A percentile compares a stretch with the other conserved stretches of the same genome.
phyloP scores from a whole-genome alignment of 2,113 vertebrate species.

The Labeo catla region DNA sequence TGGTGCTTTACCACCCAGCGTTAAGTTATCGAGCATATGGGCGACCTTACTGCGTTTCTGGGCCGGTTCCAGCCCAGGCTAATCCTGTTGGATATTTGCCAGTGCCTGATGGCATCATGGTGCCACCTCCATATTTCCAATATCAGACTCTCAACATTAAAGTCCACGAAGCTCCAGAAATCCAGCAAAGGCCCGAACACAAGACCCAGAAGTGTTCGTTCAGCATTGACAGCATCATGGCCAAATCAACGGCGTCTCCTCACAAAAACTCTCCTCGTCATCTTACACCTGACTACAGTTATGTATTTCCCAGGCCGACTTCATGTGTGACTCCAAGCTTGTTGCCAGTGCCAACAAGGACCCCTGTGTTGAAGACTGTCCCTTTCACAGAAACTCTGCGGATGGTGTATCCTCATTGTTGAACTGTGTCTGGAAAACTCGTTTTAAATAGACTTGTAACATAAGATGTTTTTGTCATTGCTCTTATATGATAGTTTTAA shows the following conservation, averaged over 20 bases:
- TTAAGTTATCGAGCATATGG: conserved; percentile 71
- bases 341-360: conserved; percentile 63
- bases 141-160: conserved; percentile 57
- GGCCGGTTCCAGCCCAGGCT: conserved; percentile 64
- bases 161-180: conserved; percentile 55
- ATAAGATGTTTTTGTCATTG: background rate
- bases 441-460: background rate
- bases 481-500: conserved; percentile 42
- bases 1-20: conserved; percentile 72
- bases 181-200: conserved; percentile 48
- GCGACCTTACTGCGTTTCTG: conserved; percentile 69
- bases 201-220: conserved; percentile 75
- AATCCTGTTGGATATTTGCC: conserved; percentile 67
- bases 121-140: conserved; percentile 66
- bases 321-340: conserved; percentile 69
- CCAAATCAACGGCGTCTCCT: conserved; percentile 55
- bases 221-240: conserved; percentile 84
- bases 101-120: conserved; percentile 65
- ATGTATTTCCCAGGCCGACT: conserved; percentile 59
- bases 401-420: conserved; percentile 67
- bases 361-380: conserved; percentile 61
- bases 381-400: conserved; percentile 63
- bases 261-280: conserved; percentile 49
- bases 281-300: conserved; percentile 56
- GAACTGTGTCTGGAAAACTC: conserved; percentile 39